Conservation (phyloP, 92 coral and sea anemone genomes). For the Porites lobata region DNA sequence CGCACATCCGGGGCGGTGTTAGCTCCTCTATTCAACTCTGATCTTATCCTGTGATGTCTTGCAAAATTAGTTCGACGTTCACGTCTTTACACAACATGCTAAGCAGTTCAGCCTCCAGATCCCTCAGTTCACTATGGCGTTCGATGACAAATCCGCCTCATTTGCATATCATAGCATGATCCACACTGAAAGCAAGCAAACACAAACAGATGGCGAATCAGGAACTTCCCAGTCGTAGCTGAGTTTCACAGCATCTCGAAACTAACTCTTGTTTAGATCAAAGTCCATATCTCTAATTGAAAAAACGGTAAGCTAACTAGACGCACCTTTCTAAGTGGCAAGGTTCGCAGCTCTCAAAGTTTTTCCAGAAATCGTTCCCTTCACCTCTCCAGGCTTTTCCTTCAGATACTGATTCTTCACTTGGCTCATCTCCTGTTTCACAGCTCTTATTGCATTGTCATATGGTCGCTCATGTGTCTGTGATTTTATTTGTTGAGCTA, state of each 20-base stretch:
- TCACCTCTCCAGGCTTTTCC: not conserved
- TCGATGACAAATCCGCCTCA: not conserved
- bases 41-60: too few relatives aligned
- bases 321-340: not conserved
- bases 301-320: not conserved
- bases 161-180: not conserved
- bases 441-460: not conserved
- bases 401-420: constrained; percentile 21
- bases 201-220: not conserved
- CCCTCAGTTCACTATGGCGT: not conserved
- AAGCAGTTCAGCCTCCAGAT: not conserved
- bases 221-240: not conserved
- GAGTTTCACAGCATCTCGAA: too few relatives aligned
- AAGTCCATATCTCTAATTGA: not conserved
- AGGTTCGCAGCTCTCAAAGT: not conserved
- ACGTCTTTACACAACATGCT: too few relatives aligned
- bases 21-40: too few relatives aligned
- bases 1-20: too few relatives aligned
- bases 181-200: not conserved
- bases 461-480: constrained; percentile 1
- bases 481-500: constrained; percentile 26
- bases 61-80: too few relatives aligned
- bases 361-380: constrained; percentile 9
- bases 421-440: constrained; percentile 2
- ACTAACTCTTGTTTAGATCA: too few relatives aligned